Base-by-base conservation (phyloP, 2,113 vertebrate species). In the Sisor rabdophorus region DNA sequence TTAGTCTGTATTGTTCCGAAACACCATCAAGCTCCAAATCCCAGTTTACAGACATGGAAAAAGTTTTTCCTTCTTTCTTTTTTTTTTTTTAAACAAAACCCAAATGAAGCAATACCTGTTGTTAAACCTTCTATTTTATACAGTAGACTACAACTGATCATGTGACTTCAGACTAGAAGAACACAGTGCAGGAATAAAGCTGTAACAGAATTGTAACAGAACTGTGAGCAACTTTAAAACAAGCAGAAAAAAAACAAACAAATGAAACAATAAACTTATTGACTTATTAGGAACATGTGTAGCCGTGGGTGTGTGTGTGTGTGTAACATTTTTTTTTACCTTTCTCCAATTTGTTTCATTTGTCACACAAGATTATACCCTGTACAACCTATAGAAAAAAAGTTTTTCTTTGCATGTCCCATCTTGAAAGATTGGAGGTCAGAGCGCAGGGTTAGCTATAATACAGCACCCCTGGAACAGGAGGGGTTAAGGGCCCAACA, bases 221-320 rank as follows among this genome's bases (percentile, higher is more conserved):
- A 95, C 94, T 95, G 95, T 96, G 95, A 97, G 93, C 95, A 93
- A 93, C 93, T 92, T 93, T 91, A 94, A 90, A 95, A 93, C 94
- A 72, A 91, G 86, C 93, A 94, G 92, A 91, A 95, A 24, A 28
- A 28, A 73, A 24, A 71, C n/a, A 56, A 67, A 73, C 50, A 56
- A 78, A 70, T 40, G 19, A 77, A 82, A 79, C 81, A 98, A 91
- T 97, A 96, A 98, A 98, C 90, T 94, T 92, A 93, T 95, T 95
- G 93, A 90, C 89, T 93, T 91, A 93, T 79, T 58, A 71, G 80
- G 87, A 79, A 80, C 82, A 72, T 74, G 87, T 89, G 87, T 85
- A 82, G 28, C 61, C 20, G 36, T 68, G 22, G 47, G 15, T 26
- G 22, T 50, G 15, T 47, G 44, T 50, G 40, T 28, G 24, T 28